Conservation (phyloP, 2,888 invertebrate genomes). For the Ashinkailepas kermadecensis region DNA sequence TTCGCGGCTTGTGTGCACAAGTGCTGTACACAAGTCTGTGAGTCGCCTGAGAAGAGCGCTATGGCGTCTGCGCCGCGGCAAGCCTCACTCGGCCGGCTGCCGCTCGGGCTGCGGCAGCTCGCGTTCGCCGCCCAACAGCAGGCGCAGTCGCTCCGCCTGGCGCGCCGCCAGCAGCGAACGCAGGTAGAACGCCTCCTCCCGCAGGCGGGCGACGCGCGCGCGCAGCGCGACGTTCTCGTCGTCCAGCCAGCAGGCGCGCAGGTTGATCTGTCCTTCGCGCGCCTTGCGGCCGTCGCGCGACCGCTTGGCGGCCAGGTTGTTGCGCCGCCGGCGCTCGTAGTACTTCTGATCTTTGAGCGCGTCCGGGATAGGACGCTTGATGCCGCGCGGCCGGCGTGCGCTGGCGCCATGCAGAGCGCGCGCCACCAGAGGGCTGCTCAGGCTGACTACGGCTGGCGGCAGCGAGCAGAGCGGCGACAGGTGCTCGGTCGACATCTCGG, state of each 20-base stretch:
- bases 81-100: not conserved
- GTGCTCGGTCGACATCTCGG: not conserved
- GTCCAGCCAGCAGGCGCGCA: constrained; percentile 28
- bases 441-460: not conserved
- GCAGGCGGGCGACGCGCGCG: not conserved
- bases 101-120: not conserved
- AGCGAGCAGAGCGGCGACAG: not conserved
- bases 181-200: not conserved
- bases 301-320: constrained; percentile 88
- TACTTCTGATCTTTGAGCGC: constrained; percentile 85
- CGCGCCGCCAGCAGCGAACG: not conserved
- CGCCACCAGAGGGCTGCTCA: constrained; percentile 29
- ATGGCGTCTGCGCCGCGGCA: no score
- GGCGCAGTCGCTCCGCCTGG: constrained; percentile 4
- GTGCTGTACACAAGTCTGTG: no score
- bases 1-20: no score
- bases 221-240: constrained; percentile 29
- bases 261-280: constrained; percentile 42
- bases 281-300: constrained; percentile 78
- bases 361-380: constrained; percentile 76
- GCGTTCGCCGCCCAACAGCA: not conserved
- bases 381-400: constrained; percentile 57
- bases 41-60: no score
- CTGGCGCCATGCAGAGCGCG: constrained; percentile 34
- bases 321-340: constrained; percentile 74